Conservation (phyloP, 2,888 invertebrate species). For the Atethmia centrago region DNA sequence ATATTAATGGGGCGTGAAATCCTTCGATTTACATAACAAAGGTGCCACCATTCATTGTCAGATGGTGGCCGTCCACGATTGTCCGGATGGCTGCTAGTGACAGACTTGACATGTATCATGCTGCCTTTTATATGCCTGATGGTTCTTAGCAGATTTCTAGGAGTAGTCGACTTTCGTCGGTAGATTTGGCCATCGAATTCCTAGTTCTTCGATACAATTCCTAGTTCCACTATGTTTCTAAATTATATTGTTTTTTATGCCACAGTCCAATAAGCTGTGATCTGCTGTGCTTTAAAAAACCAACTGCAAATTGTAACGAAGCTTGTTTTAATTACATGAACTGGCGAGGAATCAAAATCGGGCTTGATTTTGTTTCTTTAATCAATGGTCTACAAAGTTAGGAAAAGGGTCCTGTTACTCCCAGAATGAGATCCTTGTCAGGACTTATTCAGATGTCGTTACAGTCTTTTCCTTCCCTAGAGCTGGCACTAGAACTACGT, state of each 20-base stretch:
- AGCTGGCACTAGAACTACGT: not conserved
- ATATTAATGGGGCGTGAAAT: constrained; percentile 79
- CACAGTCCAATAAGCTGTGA: not conserved
- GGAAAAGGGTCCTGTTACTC: not conserved
- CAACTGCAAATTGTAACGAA: not conserved
- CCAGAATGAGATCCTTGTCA: not conserved
- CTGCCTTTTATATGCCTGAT: constrained; percentile 7
- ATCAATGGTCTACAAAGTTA: not conserved
- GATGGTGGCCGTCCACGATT: constrained; percentile 54
- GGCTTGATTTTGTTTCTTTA: not conserved
- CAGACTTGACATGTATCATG: constrained; percentile 45
- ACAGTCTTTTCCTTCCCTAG: not conserved
- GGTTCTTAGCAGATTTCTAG: not conserved
- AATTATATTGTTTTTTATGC: not conserved
- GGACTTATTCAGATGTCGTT: not conserved
- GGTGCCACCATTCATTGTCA: constrained; percentile 52
- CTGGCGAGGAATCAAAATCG: not conserved
- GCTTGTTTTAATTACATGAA: not conserved
- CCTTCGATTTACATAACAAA: constrained; percentile 81
- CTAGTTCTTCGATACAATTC: not conserved
- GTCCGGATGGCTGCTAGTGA: constrained; percentile 38
- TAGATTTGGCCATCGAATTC: not conserved
- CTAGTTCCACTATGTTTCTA: not conserved
- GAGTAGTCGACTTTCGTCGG: not conserved
- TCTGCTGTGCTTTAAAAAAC: not conserved